These are phyloP conservation scores for Erinaceus europaeus DNA, from an alignment of 2,113 vertebrate genomes.

Conservation along the genomic window DNA sequence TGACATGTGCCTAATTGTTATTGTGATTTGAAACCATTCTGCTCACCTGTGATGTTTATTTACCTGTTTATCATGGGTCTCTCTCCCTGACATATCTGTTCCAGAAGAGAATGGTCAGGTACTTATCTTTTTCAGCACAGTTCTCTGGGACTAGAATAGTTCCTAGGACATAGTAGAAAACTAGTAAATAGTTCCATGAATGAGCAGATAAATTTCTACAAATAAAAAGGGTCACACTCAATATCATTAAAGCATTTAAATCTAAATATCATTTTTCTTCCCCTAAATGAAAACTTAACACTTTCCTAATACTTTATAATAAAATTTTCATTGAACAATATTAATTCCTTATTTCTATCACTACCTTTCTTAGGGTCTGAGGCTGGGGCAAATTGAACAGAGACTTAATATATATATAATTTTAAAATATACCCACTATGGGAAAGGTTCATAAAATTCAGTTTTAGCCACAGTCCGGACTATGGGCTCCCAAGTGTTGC, in stretches of 20 bases:
- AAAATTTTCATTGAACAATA: conserved; percentile 70
- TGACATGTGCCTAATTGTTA: neutral
- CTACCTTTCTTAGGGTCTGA: conserved; percentile 34
- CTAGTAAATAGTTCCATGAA: neutral
- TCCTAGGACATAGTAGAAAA: conserved; percentile 9
- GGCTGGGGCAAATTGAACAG: conserved; percentile 73
- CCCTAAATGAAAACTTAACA: conserved; percentile 50
- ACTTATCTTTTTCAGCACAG: neutral
- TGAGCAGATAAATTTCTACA: conserved; percentile 14
- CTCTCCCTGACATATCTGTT: neutral
- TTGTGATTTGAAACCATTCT: conserved; percentile 1
- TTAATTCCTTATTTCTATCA: conserved; percentile 55
- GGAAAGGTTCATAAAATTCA: conserved; percentile 84
- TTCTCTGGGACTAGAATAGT: neutral
- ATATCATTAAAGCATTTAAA: conserved; percentile 28
- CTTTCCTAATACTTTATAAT: conserved; percentile 63
- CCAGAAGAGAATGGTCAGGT: neutral
- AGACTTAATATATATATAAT: conserved; percentile 57
- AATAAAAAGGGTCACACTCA: conserved; percentile 19
- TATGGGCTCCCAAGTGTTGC: conserved; percentile 82
- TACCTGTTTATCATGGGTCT: neutral
- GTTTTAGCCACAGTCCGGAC: conserved; percentile 84
- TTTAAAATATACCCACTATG: conserved; percentile 82
- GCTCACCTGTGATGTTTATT: neutral
- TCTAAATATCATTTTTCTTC: conserved; percentile 48